These are phyloP conservation scores for Sabatieria punctata DNA, from an alignment of 2,888 invertebrate genomes.

Conservation along the genomic window DNA sequence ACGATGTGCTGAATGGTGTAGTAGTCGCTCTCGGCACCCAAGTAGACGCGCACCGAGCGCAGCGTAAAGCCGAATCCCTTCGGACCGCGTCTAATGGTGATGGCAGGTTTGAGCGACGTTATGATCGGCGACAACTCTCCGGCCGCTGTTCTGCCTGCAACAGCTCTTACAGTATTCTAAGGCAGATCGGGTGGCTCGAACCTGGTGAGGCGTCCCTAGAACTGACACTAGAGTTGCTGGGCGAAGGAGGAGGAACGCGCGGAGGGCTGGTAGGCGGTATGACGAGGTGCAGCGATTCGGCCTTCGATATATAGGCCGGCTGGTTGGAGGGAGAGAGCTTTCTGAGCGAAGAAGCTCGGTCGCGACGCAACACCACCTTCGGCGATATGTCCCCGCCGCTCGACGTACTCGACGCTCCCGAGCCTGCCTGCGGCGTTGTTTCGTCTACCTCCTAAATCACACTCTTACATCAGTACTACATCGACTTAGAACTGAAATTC, in stretches of 20 bases:
- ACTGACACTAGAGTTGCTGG: slow-evolving; percentile 72
- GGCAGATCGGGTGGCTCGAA: too few relatives aligned
- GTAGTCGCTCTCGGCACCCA: slow-evolving; percentile 77
- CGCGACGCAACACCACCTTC: background rate
- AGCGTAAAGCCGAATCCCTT: slow-evolving; percentile 95
- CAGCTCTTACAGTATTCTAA: too few relatives aligned
- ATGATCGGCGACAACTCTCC: slow-evolving; percentile 25
- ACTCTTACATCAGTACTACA: too few relatives aligned
- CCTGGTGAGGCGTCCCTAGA: slow-evolving; percentile 73
- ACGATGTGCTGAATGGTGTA: slow-evolving; percentile 98
- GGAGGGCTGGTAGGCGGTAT: slow-evolving; percentile 38
- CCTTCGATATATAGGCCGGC: too few relatives aligned
- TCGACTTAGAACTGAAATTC: too few relatives aligned
- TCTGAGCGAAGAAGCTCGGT: background rate
- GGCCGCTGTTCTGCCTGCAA: slow-evolving; percentile 39
- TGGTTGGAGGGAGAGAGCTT: background rate
- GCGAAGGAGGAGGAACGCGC: slow-evolving; percentile 10
- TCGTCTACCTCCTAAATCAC: too few relatives aligned
- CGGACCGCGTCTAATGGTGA: slow-evolving; percentile 77
- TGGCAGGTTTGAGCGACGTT: slow-evolving; percentile 58
- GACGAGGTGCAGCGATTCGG: slow-evolving; percentile 8
- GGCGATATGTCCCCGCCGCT: too few relatives aligned
- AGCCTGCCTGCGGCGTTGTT: too few relatives aligned
- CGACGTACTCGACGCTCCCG: too few relatives aligned
- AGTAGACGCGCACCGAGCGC: slow-evolving; percentile 90